phyloP scores from a whole-genome alignment of 2,113 vertebrate genomes.

The Rostratula benghalensis region DNA sequence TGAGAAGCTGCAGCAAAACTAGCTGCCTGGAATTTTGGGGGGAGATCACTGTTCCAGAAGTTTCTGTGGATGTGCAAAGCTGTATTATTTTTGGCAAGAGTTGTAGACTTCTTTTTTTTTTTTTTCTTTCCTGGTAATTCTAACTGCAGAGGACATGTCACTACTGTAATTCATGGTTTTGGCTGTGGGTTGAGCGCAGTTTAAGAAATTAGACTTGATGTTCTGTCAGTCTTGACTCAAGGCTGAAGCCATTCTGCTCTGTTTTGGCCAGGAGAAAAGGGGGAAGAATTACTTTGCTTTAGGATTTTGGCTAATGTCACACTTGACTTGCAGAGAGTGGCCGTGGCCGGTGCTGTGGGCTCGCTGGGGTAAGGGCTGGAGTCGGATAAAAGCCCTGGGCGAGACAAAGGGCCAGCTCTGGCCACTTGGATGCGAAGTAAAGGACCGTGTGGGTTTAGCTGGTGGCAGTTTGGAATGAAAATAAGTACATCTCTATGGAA shows the following conservation, averaged over 20 bases:
- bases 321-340: neutral
- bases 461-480: neutral
- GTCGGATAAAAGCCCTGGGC: neutral
- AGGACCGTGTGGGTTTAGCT: neutral
- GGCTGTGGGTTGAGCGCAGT: neutral
- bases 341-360: neutral
- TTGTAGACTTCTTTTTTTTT: neutral
- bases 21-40: neutral
- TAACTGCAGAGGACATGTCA: neutral
- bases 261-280: neutral
- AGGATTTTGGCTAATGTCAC: neutral
- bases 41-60: neutral
- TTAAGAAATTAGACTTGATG: neutral
- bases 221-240: neutral
- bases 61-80: neutral
- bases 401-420: neutral
- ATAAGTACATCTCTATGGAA: neutral
- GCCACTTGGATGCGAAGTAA: rapidly evolving
- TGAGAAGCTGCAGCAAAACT: neutral
- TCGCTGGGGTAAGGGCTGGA: neutral
- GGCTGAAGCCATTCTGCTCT: neutral
- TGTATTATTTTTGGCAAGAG: constrained; percentile 4
- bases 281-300: neutral
- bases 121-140: neutral
- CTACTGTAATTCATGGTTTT: neutral